A percentile compares a stretch with the other conserved stretches of the same genome.
phyloP scores from a whole-genome alignment of 2,888 invertebrate genomes.

The Nymphalis urticae region DNA sequence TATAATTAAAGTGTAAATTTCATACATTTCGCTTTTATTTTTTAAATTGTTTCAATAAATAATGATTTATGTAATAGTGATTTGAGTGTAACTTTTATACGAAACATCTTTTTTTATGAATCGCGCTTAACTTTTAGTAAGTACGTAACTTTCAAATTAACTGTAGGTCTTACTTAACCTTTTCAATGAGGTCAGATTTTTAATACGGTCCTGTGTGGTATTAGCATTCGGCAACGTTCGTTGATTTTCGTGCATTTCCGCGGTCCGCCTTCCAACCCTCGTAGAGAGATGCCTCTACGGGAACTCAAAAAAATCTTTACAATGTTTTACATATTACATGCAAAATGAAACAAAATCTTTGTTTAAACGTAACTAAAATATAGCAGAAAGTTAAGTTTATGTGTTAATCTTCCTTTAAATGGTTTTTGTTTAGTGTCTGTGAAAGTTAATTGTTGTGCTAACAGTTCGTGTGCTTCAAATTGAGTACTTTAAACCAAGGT shows the following conservation, averaged over 20 bases:
- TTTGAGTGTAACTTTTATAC: too few relatives aligned
- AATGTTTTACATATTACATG: constrained; percentile 56
- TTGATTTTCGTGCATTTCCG: constrained; percentile 70
- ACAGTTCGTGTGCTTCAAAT: constrained; percentile 47
- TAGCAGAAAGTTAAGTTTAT: constrained; percentile 43
- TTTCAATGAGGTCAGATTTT: constrained; percentile 27
- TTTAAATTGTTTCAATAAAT: too few relatives aligned
- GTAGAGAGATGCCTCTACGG: constrained; percentile 65
- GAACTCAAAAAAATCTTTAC: constrained; percentile 71
- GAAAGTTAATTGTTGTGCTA: constrained; percentile 56
- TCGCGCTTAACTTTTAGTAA: too few relatives aligned
- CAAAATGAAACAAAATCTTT: constrained; percentile 56
- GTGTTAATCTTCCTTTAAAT: constrained; percentile 47
- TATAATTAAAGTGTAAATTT: too few relatives aligned
- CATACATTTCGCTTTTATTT: too few relatives aligned
- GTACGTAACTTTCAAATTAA: background rate
- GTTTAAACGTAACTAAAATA: constrained; percentile 49
- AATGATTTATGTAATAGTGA: too few relatives aligned
- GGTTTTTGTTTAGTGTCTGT: constrained; percentile 62
- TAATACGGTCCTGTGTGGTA: constrained; percentile 59
- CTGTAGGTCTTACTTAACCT: background rate
- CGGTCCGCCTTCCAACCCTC: constrained; percentile 70
- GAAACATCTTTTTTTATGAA: too few relatives aligned
- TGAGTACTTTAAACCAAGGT: constrained; percentile 28
- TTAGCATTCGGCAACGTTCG: constrained; percentile 74